Base-by-base conservation (phyloP, 2,888 invertebrate species). In the Flabesymbios commensalis region DNA sequence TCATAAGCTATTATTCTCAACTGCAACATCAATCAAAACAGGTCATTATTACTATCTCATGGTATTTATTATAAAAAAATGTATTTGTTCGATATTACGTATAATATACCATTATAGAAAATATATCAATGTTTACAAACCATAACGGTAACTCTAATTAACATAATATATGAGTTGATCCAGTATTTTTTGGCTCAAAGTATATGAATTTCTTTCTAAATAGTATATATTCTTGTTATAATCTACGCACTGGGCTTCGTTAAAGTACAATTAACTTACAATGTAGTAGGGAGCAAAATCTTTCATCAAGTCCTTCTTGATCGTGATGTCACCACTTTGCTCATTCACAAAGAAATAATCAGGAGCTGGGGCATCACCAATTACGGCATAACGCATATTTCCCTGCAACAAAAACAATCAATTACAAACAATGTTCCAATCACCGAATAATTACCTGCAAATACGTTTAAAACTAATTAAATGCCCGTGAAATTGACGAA, bases 341-440 rank as follows among this genome's bases (percentile, higher is more conserved):
- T 61, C 53, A 43, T 64, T 57, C 42, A 78, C 69, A 29, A 51
- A 60, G 71, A 78, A 78, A 60, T 72, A 66, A n/a, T 71, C 70
- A 14, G 69, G 61, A 2, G 74, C 72, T 22, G 72, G 63, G n/a
- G 71, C 72, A 39, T 76, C 75, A 2, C 76, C 77, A 22, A 68
- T 57, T 10, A 64, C 24, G 10, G 48, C 45, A 42, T 48, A 68
- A 32, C 29, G 29, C 14, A 68, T 51, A 43, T 53, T 31, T 22
- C 68, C 68, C 67, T 66, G 57, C 1, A 63, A 48, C 19, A n/a
- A 19, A 53, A 10, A 29, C 28, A 29, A 49, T 26, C 14, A 26
- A 14, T 22, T 29, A 26, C 19, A 14, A n/a, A n/a, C n/a, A n/a
- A n/a, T n/a, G n/a, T n/a, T n/a, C n/a, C n/a, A n/a, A n/a, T n/a